Percentiles rank a stretch among this genome's conserved stretches.
Conservation (phyloP, 2,113 vertebrate genomes). For the Nothoprocta pentlandii region DNA sequence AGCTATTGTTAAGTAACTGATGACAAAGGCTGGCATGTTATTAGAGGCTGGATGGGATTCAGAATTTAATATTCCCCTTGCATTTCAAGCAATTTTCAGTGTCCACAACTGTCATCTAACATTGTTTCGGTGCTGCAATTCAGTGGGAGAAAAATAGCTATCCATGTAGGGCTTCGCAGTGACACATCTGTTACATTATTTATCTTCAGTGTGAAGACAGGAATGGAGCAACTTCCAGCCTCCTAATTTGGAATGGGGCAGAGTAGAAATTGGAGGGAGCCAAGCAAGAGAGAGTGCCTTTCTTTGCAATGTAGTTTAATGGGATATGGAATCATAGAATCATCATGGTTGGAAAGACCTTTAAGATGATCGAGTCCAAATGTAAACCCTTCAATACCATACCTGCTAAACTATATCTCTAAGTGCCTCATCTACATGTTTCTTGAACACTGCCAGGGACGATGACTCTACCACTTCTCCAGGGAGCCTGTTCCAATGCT, state of each 20-base stretch:
- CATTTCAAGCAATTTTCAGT: constrained; percentile 56
- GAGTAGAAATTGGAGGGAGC: constrained; percentile 18
- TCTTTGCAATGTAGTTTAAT: constrained; percentile 1
- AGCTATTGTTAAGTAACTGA: constrained; percentile 50
- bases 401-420: no score
- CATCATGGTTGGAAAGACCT: no score
- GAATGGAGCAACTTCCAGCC: constrained; percentile 24
- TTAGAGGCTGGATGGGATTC: constrained; percentile 40
- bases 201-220: constrained; percentile 34
- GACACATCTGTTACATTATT: constrained; percentile 48
- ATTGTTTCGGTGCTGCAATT: constrained; percentile 59
- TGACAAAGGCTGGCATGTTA: constrained; percentile 51
- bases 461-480: no score
- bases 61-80: constrained; percentile 7
- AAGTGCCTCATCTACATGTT: no score
- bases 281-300: not conserved
- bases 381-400: no score
- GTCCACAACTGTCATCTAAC: constrained; percentile 61
- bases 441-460: no score
- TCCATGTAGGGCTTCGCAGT: constrained; percentile 25
- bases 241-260: not conserved
- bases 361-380: no score
- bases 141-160: constrained; percentile 60
- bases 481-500: no score
- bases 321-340: not conserved